Conservation (phyloP, 2,888 invertebrate species). For the Protophormia terraenovae region DNA sequence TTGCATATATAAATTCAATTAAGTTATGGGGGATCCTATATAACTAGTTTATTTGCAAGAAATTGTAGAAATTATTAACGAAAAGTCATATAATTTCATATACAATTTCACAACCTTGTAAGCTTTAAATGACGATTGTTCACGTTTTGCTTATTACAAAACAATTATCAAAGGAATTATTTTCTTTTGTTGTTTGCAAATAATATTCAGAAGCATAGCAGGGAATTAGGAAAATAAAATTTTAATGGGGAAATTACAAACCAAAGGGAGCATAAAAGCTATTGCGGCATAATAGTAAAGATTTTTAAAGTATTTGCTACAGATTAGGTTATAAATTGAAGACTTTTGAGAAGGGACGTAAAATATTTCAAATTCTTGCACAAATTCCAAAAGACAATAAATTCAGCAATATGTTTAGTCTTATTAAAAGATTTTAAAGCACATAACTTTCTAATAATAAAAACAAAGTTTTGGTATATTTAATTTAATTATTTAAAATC, state of each 20-base stretch:
- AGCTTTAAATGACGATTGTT: slow-evolving; percentile 42
- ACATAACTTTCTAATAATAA: too few species aligned
- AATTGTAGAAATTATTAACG: slow-evolving; percentile 28
- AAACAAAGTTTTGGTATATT: too few species aligned
- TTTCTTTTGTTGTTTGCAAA: background rate
- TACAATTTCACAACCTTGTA: slow-evolving; percentile 54
- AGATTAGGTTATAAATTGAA: too few species aligned
- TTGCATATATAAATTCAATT: slow-evolving; percentile 22
- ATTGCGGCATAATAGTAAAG: background rate
- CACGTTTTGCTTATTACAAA: slow-evolving; percentile 75
- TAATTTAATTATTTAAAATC: too few species aligned
- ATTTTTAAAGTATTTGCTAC: too few species aligned
- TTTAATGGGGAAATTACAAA: background rate
- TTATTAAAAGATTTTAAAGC: too few species aligned
- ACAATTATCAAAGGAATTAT: slow-evolving; percentile 75
- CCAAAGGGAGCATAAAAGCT: background rate
- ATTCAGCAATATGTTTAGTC: too few species aligned
- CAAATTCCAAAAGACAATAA: too few species aligned
- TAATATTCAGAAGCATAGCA: background rate
- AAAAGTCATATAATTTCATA: slow-evolving; percentile 63
- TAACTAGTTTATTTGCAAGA: background rate
- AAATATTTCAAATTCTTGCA: too few species aligned
- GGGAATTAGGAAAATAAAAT: background rate
- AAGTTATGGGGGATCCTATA: background rate
- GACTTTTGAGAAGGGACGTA: too few species aligned